These are phyloP conservation scores for Tangara arthus DNA, from an alignment of 2,797 vertebrate species.

Conservation along the genomic window DNA sequence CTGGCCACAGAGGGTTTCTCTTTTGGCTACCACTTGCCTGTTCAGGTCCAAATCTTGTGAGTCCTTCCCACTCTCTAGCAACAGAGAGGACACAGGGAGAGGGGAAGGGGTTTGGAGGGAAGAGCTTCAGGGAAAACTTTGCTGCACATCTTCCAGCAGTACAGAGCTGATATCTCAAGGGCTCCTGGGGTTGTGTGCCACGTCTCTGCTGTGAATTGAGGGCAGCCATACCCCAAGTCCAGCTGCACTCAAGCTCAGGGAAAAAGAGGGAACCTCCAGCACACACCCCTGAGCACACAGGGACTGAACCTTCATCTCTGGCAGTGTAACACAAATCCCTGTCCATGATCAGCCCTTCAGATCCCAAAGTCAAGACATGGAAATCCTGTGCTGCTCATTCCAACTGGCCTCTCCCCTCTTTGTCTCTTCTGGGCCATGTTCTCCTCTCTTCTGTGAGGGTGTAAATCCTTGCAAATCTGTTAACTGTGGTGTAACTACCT, in stretches of 20 bases:
- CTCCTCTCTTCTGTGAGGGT: background rate
- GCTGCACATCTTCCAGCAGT: background rate
- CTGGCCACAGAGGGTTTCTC: background rate
- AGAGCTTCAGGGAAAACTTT: accelerated
- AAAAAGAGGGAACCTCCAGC: background rate
- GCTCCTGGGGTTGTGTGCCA: background rate
- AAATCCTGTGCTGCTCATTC: background rate
- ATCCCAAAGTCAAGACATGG: background rate
- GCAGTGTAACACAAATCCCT: background rate
- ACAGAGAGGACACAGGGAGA: background rate
- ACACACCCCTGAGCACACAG: background rate
- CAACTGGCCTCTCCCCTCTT: background rate
- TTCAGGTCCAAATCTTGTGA: background rate
- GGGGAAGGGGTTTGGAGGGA: background rate
- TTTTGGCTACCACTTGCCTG: background rate
- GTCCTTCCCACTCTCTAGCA: background rate
- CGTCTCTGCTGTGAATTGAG: background rate
- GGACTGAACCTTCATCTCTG: background rate
- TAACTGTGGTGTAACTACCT: background rate
- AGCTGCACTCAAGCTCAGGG: background rate
- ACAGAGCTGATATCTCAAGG: background rate
- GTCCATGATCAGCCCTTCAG: background rate
- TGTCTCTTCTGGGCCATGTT: background rate
- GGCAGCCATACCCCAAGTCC: background rate
- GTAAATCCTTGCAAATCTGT: constrained; percentile 1